A percentile compares a stretch with the other conserved stretches of the same genome.
These are phyloP conservation scores for Ctenochaetus hawaiiensis DNA, from an alignment of 2,797 vertebrate genomes.

Conservation along the genomic window DNA sequence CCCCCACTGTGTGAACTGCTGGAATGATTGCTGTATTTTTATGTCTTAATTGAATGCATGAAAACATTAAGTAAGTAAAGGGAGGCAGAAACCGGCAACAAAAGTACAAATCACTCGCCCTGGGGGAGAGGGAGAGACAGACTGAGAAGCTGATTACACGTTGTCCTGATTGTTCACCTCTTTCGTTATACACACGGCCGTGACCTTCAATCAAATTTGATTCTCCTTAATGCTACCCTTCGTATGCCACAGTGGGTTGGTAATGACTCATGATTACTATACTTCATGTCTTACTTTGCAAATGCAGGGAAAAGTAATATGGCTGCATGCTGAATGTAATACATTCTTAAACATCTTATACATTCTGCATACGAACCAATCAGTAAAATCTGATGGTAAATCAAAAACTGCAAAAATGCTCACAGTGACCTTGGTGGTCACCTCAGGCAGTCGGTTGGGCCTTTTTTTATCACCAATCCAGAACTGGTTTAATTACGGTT, in stretches of 20 bases:
- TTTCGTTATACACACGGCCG: constrained; percentile 66
- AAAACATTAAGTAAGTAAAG: constrained; percentile 74
- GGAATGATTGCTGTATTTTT: constrained; percentile 77
- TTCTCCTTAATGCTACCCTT: constrained; percentile 82
- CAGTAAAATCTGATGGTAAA: constrained; percentile 63
- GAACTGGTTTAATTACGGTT: too few species aligned
- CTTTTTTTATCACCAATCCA: too few species aligned
- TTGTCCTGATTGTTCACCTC: constrained; percentile 81
- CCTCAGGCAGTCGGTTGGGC: constrained; percentile 30
- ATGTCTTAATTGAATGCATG: constrained; percentile 80
- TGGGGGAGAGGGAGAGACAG: constrained; percentile 72
- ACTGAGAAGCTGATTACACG: constrained; percentile 82
- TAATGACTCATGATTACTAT: constrained; percentile 84
- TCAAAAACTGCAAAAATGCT: constrained; percentile 57
- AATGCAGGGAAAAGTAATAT: constrained; percentile 70
- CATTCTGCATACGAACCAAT: constrained; percentile 67
- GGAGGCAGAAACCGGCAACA: constrained; percentile 64
- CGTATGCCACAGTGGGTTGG: constrained; percentile 75
- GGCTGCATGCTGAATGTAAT: constrained; percentile 64
- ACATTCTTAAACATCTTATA: constrained; percentile 68
- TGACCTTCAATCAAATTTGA: constrained; percentile 88
- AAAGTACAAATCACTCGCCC: constrained; percentile 81
- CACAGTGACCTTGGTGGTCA: constrained; percentile 64
- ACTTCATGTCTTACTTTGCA: constrained; percentile 77
- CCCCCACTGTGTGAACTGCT: constrained; percentile 58